phyloP scores from a whole-genome alignment of 2,888 invertebrate species.

The Meteorus cinctellus region DNA sequence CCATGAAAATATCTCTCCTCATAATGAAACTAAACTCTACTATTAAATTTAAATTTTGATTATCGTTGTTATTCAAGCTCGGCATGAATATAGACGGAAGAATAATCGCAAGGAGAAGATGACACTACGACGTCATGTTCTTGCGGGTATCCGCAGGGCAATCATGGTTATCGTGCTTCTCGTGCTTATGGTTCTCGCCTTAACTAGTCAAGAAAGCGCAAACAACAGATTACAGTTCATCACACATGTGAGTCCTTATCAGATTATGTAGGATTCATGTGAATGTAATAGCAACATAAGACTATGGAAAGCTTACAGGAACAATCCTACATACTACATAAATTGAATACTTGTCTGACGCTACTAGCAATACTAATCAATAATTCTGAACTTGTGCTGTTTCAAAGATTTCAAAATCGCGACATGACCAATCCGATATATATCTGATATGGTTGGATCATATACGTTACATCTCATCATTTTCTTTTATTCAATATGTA shows the following conservation, averaged over 20 bases:
- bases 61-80: slow-evolving; percentile 58
- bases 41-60: no score
- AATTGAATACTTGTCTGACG: no score
- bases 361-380: no score
- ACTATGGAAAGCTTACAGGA: no score
- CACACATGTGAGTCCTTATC: slow-evolving; percentile 60
- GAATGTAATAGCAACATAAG: background rate
- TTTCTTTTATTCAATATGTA: slow-evolving; percentile 25
- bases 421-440: no score
- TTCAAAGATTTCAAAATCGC: no score
- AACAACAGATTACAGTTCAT: slow-evolving; percentile 61
- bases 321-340: no score
- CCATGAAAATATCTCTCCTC: no score
- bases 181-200: slow-evolving; percentile 66
- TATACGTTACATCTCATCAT: no score
- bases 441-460: no score
- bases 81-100: slow-evolving; percentile 71
- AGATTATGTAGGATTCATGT: background rate
- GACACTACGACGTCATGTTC: slow-evolving; percentile 70
- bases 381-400: no score
- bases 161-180: slow-evolving; percentile 66
- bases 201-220: slow-evolving; percentile 66
- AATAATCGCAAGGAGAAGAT: slow-evolving; percentile 68
- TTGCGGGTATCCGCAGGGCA: slow-evolving; percentile 67
- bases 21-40: no score